A percentile compares a stretch with the other conserved stretches of the same genome.
These are phyloP conservation scores for Epizoanthus illoricatus DNA, from an alignment of 92 coral and sea anemone genomes.

Conservation along the genomic window DNA sequence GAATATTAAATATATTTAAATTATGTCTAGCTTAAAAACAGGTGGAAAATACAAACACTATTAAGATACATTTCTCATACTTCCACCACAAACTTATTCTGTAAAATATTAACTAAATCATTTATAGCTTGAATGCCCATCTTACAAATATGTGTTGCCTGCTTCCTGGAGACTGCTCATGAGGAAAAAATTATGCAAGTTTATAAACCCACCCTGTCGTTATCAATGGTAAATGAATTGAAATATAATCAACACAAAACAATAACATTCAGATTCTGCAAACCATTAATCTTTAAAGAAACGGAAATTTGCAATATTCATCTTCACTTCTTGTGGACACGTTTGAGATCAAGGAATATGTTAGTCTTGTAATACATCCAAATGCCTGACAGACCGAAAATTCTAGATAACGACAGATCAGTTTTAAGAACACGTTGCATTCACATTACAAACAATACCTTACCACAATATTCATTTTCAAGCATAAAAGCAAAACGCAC, in stretches of 20 bases:
- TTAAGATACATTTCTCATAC: background rate
- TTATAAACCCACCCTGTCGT: background rate
- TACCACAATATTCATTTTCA: background rate
- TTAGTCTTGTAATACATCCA: slow-evolving; percentile 8
- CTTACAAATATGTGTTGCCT: no score
- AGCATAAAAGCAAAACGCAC: background rate
- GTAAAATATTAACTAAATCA: background rate
- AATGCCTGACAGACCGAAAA: slow-evolving; percentile 9
- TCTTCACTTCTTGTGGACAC: background rate
- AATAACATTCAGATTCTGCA: slow-evolving; percentile 27
- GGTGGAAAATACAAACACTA: slow-evolving; percentile 32
- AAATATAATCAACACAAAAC: slow-evolving; percentile 1
- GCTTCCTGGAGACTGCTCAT: background rate
- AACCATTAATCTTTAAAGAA: slow-evolving; percentile 38
- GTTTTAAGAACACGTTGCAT: slow-evolving; percentile 17
- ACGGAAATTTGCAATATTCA: slow-evolving; percentile 12
- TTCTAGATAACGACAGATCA: background rate
- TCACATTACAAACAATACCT: background rate
- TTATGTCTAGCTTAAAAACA: slow-evolving; percentile 35
- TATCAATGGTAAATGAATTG: background rate
- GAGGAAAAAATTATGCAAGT: background rate
- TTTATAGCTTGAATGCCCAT: no score
- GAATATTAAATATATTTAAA: slow-evolving; percentile 36
- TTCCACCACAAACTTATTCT: no score
- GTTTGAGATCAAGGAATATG: slow-evolving; percentile 35